Evolutionary conservation across 2,888 invertebrate species (phyloP).

Genomic region (Rhopalosiphum nymphaeae): DNA sequence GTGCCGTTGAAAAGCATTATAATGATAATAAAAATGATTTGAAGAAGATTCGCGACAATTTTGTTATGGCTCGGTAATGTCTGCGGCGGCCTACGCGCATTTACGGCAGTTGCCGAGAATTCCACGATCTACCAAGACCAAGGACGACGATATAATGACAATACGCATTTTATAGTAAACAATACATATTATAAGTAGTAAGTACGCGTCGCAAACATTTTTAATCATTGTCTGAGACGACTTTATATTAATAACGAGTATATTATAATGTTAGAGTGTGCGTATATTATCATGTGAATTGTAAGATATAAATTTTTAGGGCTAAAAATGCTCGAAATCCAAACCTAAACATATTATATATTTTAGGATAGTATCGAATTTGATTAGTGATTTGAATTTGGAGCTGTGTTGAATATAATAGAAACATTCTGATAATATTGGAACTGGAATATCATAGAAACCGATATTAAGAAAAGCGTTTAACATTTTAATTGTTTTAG

Average conservation of each 20-base stretch:
- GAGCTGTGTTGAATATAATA: neutral
- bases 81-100: conserved; percentile 18
- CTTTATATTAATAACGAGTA: neutral
- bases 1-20: neutral
- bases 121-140: conserved; percentile 27
- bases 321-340: neutral
- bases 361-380: neutral
- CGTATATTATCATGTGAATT: neutral
- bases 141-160: neutral
- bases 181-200: neutral
- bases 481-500: neutral
- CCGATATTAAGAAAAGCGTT: neutral
- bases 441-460: neutral
- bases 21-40: neutral
- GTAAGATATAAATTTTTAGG: neutral
- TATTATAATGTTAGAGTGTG: neutral
- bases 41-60: conserved; percentile 50
- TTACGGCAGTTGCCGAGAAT: neutral
- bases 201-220: neutral
- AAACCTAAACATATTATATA: neutral
- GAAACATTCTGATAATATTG: neutral
- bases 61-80: conserved; percentile 14
- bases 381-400: neutral
- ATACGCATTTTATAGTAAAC: neutral
- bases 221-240: neutral